Conservation (phyloP, 2,888 invertebrate genomes). For the Lamellibrachia satsuma region DNA sequence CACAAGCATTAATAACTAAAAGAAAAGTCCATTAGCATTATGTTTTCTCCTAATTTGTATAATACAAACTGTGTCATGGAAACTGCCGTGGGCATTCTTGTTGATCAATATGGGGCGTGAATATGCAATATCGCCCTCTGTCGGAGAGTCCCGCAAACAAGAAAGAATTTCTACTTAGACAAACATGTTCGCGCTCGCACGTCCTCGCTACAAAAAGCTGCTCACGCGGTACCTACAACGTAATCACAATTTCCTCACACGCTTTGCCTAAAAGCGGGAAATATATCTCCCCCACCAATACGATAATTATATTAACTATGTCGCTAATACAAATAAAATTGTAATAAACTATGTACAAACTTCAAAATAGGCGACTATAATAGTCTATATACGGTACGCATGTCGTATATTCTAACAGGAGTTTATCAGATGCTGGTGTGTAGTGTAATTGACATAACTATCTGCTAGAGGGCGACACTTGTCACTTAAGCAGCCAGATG, state of each 20-base stretch:
- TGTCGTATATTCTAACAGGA: neutral
- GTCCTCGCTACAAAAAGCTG: neutral
- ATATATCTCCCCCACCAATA: neutral
- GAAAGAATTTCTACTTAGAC: neutral
- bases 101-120: neutral
- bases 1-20: neutral
- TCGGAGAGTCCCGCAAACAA: neutral
- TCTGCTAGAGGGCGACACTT: neutral
- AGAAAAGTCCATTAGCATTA: neutral
- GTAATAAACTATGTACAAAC: no score
- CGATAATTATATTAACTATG: no score
- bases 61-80: neutral
- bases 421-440: neutral
- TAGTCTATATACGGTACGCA: neutral
- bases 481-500: neutral
- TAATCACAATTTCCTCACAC: neutral
- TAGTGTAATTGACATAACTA: neutral
- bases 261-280: neutral
- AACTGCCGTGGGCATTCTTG: neutral
- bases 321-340: no score
- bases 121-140: neutral
- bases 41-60: neutral
- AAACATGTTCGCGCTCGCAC: neutral
- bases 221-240: neutral
- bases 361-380: neutral